A percentile compares a stretch with the other conserved stretches of the same genome.
Evolutionary conservation across 2,888 invertebrate genomes (phyloP).

Genomic region (Venusia cambrica): DNA sequence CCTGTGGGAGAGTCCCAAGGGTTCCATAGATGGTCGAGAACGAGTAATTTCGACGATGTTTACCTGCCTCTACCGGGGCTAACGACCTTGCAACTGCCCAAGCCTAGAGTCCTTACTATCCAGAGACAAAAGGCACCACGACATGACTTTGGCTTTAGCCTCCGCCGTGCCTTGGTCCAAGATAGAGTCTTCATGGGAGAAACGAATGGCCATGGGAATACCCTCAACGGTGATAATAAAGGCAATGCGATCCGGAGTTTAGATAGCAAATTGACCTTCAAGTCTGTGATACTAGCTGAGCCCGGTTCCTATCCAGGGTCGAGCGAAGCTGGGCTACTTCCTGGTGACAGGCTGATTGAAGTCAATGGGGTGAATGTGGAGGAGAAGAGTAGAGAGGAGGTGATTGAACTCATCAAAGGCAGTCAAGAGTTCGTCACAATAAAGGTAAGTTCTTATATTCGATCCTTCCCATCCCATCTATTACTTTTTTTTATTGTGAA

Average conservation of each 20-base stretch:
- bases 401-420: conserved; percentile 95
- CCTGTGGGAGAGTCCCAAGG: conserved; percentile 93
- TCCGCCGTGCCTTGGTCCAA: conserved; percentile 92
- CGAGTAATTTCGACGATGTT: conserved; percentile 87
- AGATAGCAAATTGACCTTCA: conserved; percentile 78
- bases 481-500: too few relatives aligned
- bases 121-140: conserved; percentile 90
- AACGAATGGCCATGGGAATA: conserved; percentile 57
- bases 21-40: conserved; percentile 89
- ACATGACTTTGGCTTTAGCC: conserved; percentile 96
- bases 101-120: conserved; percentile 88
- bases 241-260: conserved; percentile 52
- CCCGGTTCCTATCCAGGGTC: conserved; percentile 90
- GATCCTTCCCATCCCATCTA: too few relatives aligned
- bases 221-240: conserved; percentile 64
- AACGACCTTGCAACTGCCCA: conserved; percentile 84
- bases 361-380: conserved; percentile 94
- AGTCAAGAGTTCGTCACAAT: conserved; percentile 91
- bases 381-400: conserved; percentile 92
- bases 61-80: conserved; percentile 87
- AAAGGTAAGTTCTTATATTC: conserved; percentile 90
- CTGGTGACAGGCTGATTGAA: conserved; percentile 96
- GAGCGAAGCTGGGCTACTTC: conserved; percentile 91
- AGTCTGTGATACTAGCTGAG: conserved; percentile 93
- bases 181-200: conserved; percentile 81